phyloP scores from a whole-genome alignment of 2,888 invertebrate species.

The Tenthredo notha region DNA sequence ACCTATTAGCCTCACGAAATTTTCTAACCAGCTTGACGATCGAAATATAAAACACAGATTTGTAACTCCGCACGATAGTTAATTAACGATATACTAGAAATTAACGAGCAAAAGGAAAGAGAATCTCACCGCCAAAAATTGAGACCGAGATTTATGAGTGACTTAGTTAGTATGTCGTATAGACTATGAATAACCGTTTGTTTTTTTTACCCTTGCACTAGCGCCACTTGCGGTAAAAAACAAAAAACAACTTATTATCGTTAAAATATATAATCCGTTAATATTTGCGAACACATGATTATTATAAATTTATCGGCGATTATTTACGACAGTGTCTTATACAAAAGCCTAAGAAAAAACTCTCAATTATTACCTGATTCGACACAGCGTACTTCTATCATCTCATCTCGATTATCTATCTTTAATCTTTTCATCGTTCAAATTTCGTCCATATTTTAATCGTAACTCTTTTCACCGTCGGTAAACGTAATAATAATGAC shows the following conservation, averaged over 20 bases:
- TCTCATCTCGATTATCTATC: not conserved
- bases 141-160: not conserved
- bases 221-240: not conserved
- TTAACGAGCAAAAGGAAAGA: not conserved
- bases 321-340: not conserved
- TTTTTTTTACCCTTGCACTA: not conserved
- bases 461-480: not conserved
- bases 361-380: not conserved
- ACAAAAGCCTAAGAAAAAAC: no score
- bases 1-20: not conserved
- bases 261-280: not conserved
- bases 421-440: not conserved
- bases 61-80: not conserved
- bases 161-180: not conserved
- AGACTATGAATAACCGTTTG: no score
- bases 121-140: not conserved
- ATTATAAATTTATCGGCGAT: not conserved
- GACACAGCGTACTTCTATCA: not conserved
- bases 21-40: not conserved
- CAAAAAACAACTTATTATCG: not conserved
- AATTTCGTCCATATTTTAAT: not conserved
- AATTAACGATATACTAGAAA: not conserved
- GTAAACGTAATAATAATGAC: not conserved
- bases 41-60: not conserved
- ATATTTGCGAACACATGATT: not conserved